These are phyloP conservation scores for Spisula subtruncata DNA, from an alignment of 2,888 invertebrate genomes.

Conservation along the genomic window DNA sequence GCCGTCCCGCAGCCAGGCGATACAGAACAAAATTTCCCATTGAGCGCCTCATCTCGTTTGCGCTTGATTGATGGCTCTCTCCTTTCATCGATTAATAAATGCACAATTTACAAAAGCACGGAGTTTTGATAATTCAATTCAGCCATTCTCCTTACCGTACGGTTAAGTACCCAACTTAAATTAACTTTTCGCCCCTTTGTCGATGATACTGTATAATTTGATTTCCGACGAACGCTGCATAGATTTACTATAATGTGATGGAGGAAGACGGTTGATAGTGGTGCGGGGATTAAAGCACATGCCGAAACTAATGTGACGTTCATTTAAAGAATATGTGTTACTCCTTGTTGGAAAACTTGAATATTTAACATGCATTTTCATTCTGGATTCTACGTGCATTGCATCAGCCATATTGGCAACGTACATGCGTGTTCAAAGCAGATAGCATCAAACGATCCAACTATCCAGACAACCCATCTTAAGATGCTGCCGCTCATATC, in stretches of 20 bases:
- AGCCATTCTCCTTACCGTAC: constrained; percentile 40
- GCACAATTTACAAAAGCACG: constrained; percentile 31
- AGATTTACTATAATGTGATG: neutral
- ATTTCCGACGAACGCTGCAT: constrained; percentile 25
- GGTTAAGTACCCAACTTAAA: constrained; percentile 61
- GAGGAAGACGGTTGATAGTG: neutral
- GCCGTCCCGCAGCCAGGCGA: neutral
- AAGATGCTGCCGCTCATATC: too few relatives aligned
- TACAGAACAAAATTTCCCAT: constrained; percentile 14
- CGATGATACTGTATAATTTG: constrained; percentile 63
- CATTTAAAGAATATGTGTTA: neutral
- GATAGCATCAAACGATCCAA: neutral
- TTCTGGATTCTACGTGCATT: neutral
- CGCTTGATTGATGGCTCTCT: constrained; percentile 35
- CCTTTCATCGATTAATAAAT: constrained; percentile 36
- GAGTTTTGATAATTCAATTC: constrained; percentile 47
- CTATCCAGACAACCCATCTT: neutral
- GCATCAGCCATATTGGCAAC: neutral
- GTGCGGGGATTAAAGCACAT: neutral
- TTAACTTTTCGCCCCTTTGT: constrained; percentile 58
- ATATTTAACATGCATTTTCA: neutral
- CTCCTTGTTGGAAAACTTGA: neutral
- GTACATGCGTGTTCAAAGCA: neutral
- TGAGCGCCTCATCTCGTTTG: neutral
- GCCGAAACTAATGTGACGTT: neutral